Evolutionary conservation across 2,888 invertebrate species (phyloP).

Genomic region (Melipona beecheii): DNA sequence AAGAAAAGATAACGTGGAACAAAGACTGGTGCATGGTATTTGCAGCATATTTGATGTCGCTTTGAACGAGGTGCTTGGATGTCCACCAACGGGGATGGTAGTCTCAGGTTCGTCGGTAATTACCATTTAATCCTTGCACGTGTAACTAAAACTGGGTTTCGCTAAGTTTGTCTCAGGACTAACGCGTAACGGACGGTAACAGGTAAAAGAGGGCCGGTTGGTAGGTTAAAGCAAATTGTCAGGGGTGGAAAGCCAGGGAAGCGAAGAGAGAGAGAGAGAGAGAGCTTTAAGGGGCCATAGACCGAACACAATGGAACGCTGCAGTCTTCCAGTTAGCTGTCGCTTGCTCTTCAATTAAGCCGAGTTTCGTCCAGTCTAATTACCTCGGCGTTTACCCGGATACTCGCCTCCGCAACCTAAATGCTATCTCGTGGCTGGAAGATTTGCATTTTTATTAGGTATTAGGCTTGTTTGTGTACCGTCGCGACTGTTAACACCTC

Average conservation of each 20-base stretch:
- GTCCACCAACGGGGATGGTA: background rate
- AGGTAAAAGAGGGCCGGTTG: conserved; percentile 24
- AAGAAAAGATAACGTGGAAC: no score
- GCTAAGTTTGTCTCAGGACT: conserved; percentile 31
- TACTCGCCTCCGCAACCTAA: conserved; percentile 5
- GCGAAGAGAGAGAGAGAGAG: conserved; percentile 7
- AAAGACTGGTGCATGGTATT: no score
- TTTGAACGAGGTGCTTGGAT: background rate
- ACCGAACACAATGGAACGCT: conserved; percentile 34
- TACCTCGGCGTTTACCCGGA: conserved; percentile 37
- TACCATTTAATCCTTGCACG: conserved; percentile 27
- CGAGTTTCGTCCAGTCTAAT: conserved; percentile 53
- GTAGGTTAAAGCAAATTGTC: conserved; percentile 39
- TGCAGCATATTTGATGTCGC: background rate
- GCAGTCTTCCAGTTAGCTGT: conserved; percentile 55
- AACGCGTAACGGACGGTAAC: conserved; percentile 30
- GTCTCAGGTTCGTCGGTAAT: conserved; percentile 39
- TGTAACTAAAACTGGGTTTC: conserved; percentile 3
- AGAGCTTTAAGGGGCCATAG: conserved; percentile 23
- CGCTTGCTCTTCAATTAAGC: conserved; percentile 53
- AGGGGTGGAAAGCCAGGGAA: conserved; percentile 28
- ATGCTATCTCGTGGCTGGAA: conserved; percentile 1
- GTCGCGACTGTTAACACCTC: background rate
- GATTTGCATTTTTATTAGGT: conserved; percentile 16
- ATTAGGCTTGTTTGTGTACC: background rate